A percentile compares a stretch with the other conserved stretches of the same genome.
Conservation (phyloP, 2,888 invertebrate genomes). For the Drosophila algonquin region DNA sequence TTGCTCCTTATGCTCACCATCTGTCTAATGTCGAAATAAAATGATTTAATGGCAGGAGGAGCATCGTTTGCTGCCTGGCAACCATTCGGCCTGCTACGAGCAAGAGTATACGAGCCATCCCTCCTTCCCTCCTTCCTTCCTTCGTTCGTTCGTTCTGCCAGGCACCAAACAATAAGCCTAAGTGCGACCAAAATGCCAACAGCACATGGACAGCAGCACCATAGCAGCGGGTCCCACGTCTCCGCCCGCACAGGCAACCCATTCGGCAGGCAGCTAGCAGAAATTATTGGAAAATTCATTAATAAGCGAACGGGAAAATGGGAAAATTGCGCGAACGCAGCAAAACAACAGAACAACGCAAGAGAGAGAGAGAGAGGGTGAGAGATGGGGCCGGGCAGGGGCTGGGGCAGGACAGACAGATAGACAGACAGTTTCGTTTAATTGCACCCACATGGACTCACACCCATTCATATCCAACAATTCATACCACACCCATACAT, state of each 20-base stretch:
- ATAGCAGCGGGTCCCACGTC: too few species aligned
- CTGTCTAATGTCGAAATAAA: constrained; percentile 29
- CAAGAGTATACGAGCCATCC: background rate
- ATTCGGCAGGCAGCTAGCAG: constrained; percentile 11
- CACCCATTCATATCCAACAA: background rate
- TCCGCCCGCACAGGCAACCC: too few species aligned
- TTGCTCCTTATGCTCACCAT: constrained; percentile 19
- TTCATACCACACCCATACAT: background rate
- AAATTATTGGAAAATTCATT: constrained; percentile 74
- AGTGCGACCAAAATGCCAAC: constrained; percentile 46
- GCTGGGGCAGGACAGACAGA: constrained; percentile 13
- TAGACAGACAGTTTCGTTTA: constrained; percentile 41
- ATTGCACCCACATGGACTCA: constrained; percentile 45
- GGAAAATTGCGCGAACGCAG: constrained; percentile 56
- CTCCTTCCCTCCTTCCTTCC: constrained; percentile 4
- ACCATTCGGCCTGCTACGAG: background rate
- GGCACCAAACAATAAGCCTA: constrained; percentile 59
- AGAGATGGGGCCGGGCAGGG: background rate
- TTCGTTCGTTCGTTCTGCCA: constrained; percentile 12
- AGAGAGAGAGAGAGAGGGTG: constrained; percentile 8
- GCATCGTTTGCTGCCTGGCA: constrained; percentile 21
- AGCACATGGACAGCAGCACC: constrained; percentile 27
- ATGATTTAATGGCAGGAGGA: constrained; percentile 35
- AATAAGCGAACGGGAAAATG: constrained; percentile 61
- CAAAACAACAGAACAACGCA: constrained; percentile 32